A percentile compares a stretch with the other conserved stretches of the same genome.
Evolutionary conservation across 2,113 vertebrate species (phyloP).

Genomic region (Sardina pilchardus): DNA sequence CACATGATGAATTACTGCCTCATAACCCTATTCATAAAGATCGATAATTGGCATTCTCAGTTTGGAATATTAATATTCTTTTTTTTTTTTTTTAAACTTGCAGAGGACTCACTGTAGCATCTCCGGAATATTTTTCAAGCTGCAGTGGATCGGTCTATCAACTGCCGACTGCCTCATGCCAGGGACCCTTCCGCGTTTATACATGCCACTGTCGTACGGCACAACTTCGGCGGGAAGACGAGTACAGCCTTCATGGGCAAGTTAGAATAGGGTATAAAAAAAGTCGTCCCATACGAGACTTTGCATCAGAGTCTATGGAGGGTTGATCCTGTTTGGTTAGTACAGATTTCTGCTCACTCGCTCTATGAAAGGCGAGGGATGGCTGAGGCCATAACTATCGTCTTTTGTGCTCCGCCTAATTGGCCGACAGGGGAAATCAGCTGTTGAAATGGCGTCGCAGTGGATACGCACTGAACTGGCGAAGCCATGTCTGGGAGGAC

Average conservation of each 20-base stretch:
- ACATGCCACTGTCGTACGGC: constrained; percentile 17
- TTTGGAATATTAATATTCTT: constrained; percentile 60
- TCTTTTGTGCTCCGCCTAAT: constrained; percentile 79
- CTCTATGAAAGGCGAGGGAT: constrained; percentile 52
- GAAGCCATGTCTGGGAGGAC: constrained; percentile 72
- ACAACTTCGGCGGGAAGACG: not conserved
- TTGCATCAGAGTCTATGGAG: constrained; percentile 23
- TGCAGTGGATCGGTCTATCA: not conserved
- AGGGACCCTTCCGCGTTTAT: constrained; percentile 39
- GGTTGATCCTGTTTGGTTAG: constrained; percentile 34
- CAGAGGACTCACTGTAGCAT: constrained; percentile 38
- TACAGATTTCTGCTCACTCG: constrained; percentile 37
- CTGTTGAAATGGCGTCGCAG: constrained; percentile 77
- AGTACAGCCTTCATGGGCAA: not conserved
- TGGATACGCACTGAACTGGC: constrained; percentile 70
- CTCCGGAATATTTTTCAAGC: constrained; percentile 29
- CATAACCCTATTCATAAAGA: constrained; percentile 62
- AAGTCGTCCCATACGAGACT: not conserved
- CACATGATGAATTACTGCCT: constrained; percentile 65
- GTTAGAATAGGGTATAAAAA: not conserved
- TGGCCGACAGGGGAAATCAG: constrained; percentile 89
- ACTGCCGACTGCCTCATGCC: not conserved
- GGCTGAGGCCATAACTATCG: constrained; percentile 59
- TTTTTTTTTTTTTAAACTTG: constrained; percentile 41
- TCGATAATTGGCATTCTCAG: constrained; percentile 68